Conservation (phyloP, 2,113 vertebrate genomes). For the Leptobrachium ailaonicum region DNA sequence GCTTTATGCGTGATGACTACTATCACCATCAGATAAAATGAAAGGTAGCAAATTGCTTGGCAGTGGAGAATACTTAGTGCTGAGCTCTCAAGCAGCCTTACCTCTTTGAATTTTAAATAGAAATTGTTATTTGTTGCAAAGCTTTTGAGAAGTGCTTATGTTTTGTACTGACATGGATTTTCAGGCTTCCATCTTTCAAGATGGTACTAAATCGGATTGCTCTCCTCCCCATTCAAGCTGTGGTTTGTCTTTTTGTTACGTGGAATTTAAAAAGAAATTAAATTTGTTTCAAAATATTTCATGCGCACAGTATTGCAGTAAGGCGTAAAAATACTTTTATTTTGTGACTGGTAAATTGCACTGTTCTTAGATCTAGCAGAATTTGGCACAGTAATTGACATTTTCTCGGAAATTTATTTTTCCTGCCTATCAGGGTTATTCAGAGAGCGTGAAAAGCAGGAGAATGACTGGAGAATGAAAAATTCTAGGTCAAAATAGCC, state of each 20-base stretch:
- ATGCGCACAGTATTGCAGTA: background rate
- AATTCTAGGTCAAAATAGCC: too few species aligned
- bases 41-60: background rate
- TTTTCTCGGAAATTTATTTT: too few species aligned
- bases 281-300: too few species aligned
- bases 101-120: background rate
- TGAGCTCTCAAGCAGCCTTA: background rate
- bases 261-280: too few species aligned
- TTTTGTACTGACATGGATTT: constrained; percentile 16
- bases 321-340: background rate
- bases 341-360: background rate
- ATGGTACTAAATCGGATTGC: constrained; percentile 16
- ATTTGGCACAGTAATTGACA: background rate
- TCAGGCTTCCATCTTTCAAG: background rate
- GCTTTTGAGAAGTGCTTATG: constrained; percentile 1
- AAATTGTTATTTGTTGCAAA: background rate
- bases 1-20: background rate
- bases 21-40: background rate
- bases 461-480: too few species aligned
- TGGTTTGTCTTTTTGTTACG: too few species aligned
- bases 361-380: background rate
- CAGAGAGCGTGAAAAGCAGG: too few species aligned
- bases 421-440: too few species aligned
- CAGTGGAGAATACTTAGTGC: background rate
- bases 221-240: background rate